These are phyloP conservation scores for Drosophila aff. DNA, from an alignment of 1,140 invertebrate genomes.

Conservation along the genomic window DNA sequence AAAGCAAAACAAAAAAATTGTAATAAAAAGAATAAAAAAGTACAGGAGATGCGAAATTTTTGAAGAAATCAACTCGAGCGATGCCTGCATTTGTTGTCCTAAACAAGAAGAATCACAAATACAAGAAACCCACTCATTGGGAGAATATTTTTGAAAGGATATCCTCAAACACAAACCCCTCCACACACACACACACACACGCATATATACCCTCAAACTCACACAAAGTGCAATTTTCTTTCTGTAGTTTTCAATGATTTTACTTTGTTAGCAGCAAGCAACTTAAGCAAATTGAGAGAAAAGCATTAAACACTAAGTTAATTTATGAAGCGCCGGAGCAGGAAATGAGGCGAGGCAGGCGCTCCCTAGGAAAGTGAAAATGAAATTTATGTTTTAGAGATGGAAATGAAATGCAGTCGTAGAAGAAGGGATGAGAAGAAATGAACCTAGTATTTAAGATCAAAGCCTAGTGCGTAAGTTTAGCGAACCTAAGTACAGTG, in stretches of 20 bases:
- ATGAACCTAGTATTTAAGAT: constrained; percentile 71
- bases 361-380: constrained; percentile 46
- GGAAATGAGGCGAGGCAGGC: constrained; percentile 5
- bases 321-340: constrained; percentile 37
- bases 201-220: constrained; percentile 25
- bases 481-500: constrained; percentile 68
- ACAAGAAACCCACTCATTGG: constrained; percentile 45
- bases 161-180: neutral
- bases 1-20: constrained; percentile 38
- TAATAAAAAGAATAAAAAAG: neutral
- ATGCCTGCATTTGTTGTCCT: constrained; percentile 52
- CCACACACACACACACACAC: constrained; percentile 4
- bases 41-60: constrained; percentile 23
- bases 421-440: constrained; percentile 25
- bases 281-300: constrained; percentile 62
- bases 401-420: constrained; percentile 28
- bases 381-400: constrained; percentile 52
- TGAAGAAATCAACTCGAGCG: constrained; percentile 20
- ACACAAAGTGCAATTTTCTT: constrained; percentile 72
- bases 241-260: constrained; percentile 50
- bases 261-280: constrained; percentile 45
- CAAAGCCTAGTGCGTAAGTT: constrained; percentile 72
- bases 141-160: constrained; percentile 28
- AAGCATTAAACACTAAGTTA: constrained; percentile 63
- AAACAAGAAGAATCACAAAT: constrained; percentile 59